Percentiles rank a stretch among this genome's conserved stretches.
Conservation (phyloP, 2,888 invertebrate genomes). For the Morpho achilles region DNA sequence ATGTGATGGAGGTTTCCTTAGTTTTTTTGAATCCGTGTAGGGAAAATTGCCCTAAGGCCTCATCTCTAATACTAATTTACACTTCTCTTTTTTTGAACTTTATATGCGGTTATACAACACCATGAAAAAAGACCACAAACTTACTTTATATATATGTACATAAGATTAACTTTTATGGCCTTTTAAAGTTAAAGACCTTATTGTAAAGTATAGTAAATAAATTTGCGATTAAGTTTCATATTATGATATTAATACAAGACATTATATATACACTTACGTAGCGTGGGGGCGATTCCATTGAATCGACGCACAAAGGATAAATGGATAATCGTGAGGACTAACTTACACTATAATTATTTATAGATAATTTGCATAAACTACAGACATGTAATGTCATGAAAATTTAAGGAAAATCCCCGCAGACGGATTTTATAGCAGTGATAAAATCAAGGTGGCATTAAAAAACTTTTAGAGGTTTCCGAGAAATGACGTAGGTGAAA, state of each 20-base stretch:
- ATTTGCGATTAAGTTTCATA: no score
- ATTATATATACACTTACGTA: conserved; percentile 5
- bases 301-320: conserved; percentile 7
- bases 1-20: no score
- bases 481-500: conserved; percentile 6
- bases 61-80: no score
- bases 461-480: conserved; percentile 8
- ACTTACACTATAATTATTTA: conserved; percentile 7
- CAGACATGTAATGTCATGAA: conserved; percentile 11
- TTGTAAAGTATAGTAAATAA: no score
- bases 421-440: conserved; percentile 12
- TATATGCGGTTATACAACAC: no score
- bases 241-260: not conserved
- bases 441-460: conserved; percentile 14
- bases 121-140: no score
- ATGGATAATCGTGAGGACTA: conserved; percentile 11
- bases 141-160: no score
- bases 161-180: no score
- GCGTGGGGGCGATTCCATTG: conserved; percentile 9
- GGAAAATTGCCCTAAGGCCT: no score
- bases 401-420: conserved; percentile 17
- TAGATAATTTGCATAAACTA: conserved; percentile 8
- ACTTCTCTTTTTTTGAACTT: no score
- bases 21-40: no score
- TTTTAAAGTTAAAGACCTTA: no score